These are phyloP conservation scores for Hippoglossus hippoglossus DNA, from an alignment of 2,797 vertebrate species.

Conservation along the genomic window DNA sequence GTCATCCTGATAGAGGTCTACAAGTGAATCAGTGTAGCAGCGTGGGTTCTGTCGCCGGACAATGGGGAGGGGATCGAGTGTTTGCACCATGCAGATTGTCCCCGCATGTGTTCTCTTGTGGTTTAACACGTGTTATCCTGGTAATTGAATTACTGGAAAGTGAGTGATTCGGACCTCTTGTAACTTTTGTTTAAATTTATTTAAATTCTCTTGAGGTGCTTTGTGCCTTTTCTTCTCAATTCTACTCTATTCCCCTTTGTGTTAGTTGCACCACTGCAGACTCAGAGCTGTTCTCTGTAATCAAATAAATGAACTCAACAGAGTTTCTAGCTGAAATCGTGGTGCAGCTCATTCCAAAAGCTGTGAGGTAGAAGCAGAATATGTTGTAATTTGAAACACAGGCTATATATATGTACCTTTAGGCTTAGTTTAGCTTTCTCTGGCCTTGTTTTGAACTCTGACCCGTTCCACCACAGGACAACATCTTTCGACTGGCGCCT, in stretches of 20 bases:
- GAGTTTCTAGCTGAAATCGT: constrained; percentile 10
- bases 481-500: constrained; percentile 91
- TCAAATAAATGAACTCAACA: not conserved
- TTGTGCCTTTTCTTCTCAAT: not conserved
- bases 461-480: constrained; percentile 85
- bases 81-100: constrained; percentile 34
- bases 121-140: constrained; percentile 33
- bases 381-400: constrained; percentile 60
- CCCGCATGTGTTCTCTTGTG: constrained; percentile 36
- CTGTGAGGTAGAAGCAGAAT: constrained; percentile 38
- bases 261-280: not conserved
- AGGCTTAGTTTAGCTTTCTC: constrained; percentile 30
- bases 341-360: constrained; percentile 24
- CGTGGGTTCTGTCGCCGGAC: constrained; percentile 30
- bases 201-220: not conserved
- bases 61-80: constrained; percentile 25
- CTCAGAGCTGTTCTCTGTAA: not conserved
- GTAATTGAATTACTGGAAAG: constrained; percentile 34
- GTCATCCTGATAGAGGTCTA: constrained; percentile 61
- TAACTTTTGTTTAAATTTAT: constrained; percentile 13
- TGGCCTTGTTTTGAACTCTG: constrained; percentile 62
- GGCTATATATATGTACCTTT: constrained; percentile 59
- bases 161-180: constrained; percentile 3
- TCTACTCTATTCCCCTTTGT: not conserved
- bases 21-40: constrained; percentile 71